phyloP scores from a whole-genome alignment of 2,113 vertebrate genomes.

The Zosterops japonicus region DNA sequence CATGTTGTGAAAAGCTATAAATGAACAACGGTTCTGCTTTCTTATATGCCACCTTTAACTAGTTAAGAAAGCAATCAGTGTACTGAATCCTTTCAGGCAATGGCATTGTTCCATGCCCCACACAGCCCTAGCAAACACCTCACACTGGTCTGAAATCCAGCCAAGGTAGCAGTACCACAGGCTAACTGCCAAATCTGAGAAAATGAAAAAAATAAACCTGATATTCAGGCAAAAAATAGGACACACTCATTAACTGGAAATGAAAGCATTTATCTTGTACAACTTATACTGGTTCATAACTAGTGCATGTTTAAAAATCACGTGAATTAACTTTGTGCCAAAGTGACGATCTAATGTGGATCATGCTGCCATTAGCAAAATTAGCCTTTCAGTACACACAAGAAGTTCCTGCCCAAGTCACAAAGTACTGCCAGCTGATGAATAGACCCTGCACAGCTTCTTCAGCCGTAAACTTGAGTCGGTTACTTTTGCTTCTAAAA shows the following conservation, averaged over 20 bases:
- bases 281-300: not conserved
- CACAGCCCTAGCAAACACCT: constrained; percentile 20
- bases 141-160: not conserved
- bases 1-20: not conserved
- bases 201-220: not conserved
- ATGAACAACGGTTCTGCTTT: not conserved
- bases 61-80: not conserved
- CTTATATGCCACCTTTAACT: not conserved
- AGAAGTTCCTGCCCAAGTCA: not conserved
- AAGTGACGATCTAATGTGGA: not conserved
- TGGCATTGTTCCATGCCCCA: constrained; percentile 14
- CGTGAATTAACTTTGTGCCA: not conserved
- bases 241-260: not conserved
- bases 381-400: constrained; percentile 20
- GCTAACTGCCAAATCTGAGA: constrained; percentile 32
- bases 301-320: not conserved
- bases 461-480: not conserved
- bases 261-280: not conserved
- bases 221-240: not conserved
- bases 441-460: not conserved
- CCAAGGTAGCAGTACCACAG: constrained; percentile 6
- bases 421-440: constrained; percentile 6
- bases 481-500: not conserved
- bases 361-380: constrained; percentile 21
- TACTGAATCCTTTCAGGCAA: not conserved